Evolutionary conservation across 1,140 invertebrate species (phyloP), one percentile per base, ranked within the genome.

Genomic region (Sycophaga agraensis): DNA sequence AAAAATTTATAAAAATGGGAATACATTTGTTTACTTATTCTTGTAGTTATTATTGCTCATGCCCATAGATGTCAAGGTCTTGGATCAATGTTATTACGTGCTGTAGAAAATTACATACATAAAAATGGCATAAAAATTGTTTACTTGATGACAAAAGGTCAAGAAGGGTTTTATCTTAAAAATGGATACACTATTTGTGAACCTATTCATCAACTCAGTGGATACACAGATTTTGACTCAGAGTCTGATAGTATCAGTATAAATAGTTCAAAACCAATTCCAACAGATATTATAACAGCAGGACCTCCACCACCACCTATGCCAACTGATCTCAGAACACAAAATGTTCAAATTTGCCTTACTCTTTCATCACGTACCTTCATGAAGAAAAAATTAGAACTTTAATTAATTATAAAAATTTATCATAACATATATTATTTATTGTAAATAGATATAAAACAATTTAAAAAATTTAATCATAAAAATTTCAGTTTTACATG

Each of bases 101-200:
- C 85, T 69, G 82, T 85, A 22, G 90, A 92, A 79, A 82, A 89
- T 57, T 90, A 90, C 53, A 69, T 81, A 84, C 84, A 70, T 78
- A 83, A 78, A 72, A 82, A 65, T 76, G 65, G 82, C 79, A 67
- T 84, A 87, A 70, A 83, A 83, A 73, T 83, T 66, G 81, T 91
- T 43, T 90, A 90, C 78, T 81, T 92, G 67, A 88, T 87, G 31
- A 92, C 90, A 3, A 87, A 87, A 72, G 90, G 88, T 19, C 87
- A 91, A 77, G 89, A 90, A 74, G 77, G 82, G 35, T 92, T 92
- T 78, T 92, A 92, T 70, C 72, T 79, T 35, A 90, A 90, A 77
- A 84, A 92, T 65, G 89, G 89, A 26, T 92, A 91, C 70, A 76
- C 72, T 28, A 70, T 84, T 56, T 91, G 89, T 70, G 80, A 84